Conservation (phyloP, 2,888 invertebrate genomes). For the Tipula vernalis region DNA sequence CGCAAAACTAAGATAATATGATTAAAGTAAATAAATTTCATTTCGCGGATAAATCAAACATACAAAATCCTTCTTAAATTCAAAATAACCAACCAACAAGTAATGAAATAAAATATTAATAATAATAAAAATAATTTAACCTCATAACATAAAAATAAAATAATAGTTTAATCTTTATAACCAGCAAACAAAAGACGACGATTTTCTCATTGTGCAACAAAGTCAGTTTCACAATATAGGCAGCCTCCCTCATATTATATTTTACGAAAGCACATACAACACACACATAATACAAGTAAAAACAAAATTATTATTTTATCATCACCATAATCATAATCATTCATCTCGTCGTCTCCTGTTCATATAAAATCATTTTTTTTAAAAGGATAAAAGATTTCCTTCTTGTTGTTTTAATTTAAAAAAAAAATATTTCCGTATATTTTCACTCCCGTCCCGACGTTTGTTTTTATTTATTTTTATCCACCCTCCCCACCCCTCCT, state of each 20-base stretch:
- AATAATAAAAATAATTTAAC: not conserved
- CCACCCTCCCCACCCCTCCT: not conserved
- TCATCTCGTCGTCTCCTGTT: not conserved
- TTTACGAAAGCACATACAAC: not conserved
- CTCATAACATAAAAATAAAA: not conserved
- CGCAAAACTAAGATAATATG: too few species aligned
- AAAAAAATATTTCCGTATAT: not conserved
- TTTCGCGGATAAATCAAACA: not conserved
- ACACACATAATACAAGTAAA: not conserved
- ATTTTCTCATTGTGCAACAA: not conserved
- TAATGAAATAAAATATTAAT: not conserved
- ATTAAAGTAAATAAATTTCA: too few species aligned
- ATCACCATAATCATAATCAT: not conserved
- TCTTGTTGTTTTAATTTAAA: not conserved
- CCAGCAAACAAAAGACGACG: not conserved
- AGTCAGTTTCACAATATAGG: not conserved
- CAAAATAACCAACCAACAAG: not conserved
- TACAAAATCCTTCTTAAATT: not conserved
- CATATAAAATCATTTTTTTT: not conserved
- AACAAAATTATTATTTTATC: not conserved
- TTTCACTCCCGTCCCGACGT: not conserved
- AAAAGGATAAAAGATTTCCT: conserved; percentile 4
- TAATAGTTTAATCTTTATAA: not conserved
- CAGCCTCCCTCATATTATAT: not conserved
- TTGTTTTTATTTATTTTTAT: not conserved